Base-by-base conservation (phyloP, 2,797 vertebrate genomes). In the Gila robusta region DNA sequence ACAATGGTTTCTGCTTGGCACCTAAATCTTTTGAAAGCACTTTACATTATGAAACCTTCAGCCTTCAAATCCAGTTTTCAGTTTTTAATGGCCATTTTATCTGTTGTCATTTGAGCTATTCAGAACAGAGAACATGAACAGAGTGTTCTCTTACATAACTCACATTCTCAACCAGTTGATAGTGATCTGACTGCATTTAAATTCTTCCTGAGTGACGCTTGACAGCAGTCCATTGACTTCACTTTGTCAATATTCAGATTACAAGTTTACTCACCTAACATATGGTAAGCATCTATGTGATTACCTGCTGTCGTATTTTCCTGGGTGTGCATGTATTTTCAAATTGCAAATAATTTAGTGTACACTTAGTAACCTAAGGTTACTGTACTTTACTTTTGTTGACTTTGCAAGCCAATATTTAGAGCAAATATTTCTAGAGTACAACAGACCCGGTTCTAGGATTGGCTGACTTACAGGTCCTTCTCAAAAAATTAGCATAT, bases 261-360 rank as follows among this genome's bases (percentile, higher is more conserved):
- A 64, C 56, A 14, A n/a, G 32, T 66, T 32, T 47, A 59, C 21
- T 64, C 49, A 21, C 10, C 16, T 9, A 83, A 41, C 67, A 79
- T 79, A 82, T 41, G 67, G 66, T 23, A 52, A 83, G 49, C 83
- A 39, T 73, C 49, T 10, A 17, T 70, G 37, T 73, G 67, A 12
- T 49, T 23, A 32, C 82, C 86, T 69, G 72, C 49, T 64, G 47
- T 56, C 74, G 39, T 78, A 21, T 59, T 79, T 54, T 26, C 11
- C 39, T 37, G 64, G 59, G 19, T 79, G 66, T 41, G 28, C 8
- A 52, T 74, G 23, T 77, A 56, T 69, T 37, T 81, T 77, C n/a
- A 23, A 71, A 86, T 62, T 74, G 62, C 79, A 62, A 37, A 44
- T 35, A 49, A 80, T 69, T 26, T 66, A 26, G 16, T 3, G 16